Evolutionary conservation across 2,888 invertebrate genomes (phyloP).

Genomic region (Bembecia ichneumoniformis): DNA sequence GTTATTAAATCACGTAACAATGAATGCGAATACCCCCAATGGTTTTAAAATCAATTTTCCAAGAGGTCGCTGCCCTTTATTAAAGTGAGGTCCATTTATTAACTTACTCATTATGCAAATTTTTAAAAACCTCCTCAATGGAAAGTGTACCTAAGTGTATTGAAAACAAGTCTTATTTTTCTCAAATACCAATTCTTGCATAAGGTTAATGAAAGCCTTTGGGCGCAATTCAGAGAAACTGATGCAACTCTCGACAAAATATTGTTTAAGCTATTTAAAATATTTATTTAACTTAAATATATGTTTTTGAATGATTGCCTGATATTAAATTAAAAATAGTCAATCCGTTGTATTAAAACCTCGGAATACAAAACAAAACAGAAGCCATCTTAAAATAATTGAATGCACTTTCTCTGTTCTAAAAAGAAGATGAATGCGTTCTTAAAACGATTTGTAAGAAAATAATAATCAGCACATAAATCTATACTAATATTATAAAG

Average conservation of each 20-base stretch:
- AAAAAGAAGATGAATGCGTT: no score
- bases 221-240: slow-evolving; percentile 5
- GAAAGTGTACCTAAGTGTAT: slow-evolving; percentile 26
- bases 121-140: slow-evolving; percentile 17
- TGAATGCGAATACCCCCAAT: slow-evolving; percentile 15
- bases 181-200: slow-evolving; percentile 4
- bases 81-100: slow-evolving; percentile 31
- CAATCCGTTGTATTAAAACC: no score
- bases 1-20: background rate
- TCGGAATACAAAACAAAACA: no score
- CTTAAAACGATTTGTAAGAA: no score
- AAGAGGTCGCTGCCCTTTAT: slow-evolving; percentile 16
- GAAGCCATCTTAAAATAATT: no score
- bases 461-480: no score
- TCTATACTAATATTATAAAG: no score
- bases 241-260: slow-evolving; percentile 16
- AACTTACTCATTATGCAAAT: slow-evolving; percentile 41
- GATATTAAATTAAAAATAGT: no score
- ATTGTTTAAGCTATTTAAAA: no score
- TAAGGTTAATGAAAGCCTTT: background rate
- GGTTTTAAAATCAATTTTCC: slow-evolving; percentile 23
- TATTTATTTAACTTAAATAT: no score
- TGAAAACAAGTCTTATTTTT: slow-evolving; percentile 26
- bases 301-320: no score
- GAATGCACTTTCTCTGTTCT: no score